A percentile compares a stretch with the other conserved stretches of the same genome.
These are phyloP conservation scores for Pocota personata DNA, from an alignment of 2,888 invertebrate species.

Conservation along the genomic window DNA sequence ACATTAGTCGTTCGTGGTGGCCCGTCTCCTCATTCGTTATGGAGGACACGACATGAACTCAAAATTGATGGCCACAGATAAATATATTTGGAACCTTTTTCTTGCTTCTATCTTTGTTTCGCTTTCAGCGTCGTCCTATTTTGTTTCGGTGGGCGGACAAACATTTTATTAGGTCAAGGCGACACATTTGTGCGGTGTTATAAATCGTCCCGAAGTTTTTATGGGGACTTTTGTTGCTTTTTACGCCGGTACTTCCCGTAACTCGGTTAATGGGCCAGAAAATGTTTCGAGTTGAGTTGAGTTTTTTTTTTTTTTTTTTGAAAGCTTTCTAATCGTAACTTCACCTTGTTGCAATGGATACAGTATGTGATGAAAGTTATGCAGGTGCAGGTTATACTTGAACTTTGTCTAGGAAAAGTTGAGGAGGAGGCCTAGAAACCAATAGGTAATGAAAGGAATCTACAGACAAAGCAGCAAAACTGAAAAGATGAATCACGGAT, in stretches of 20 bases:
- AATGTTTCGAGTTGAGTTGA: conserved; percentile 12
- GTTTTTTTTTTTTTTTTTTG: not conserved
- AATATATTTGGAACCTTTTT: conserved; percentile 56
- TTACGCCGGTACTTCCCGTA: conserved; percentile 12
- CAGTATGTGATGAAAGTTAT: not conserved
- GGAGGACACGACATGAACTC: conserved; percentile 59
- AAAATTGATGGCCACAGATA: conserved; percentile 68
- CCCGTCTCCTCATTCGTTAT: conserved; percentile 45
- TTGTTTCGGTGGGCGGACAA: not conserved
- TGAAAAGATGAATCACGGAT: no score
- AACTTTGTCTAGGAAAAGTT: not conserved
- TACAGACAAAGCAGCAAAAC: no score
- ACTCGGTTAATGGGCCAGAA: conserved; percentile 41
- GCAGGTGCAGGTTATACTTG: not conserved
- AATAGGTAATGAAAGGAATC: no score
- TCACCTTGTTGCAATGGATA: conserved; percentile 13
- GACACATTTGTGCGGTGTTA: conserved; percentile 43
- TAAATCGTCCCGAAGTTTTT: conserved; percentile 42
- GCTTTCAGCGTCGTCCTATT: not conserved
- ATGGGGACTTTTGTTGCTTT: conserved; percentile 13
- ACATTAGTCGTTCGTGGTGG: conserved; percentile 7
- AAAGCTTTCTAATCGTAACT: not conserved
- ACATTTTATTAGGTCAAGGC: conserved; percentile 67
- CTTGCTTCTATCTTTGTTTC: not conserved
- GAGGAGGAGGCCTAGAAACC: no score